A percentile compares a stretch with the other conserved stretches of the same genome.
Evolutionary conservation across 2,113 vertebrate species (phyloP).

Genomic region (Pelecanus crispus): DNA sequence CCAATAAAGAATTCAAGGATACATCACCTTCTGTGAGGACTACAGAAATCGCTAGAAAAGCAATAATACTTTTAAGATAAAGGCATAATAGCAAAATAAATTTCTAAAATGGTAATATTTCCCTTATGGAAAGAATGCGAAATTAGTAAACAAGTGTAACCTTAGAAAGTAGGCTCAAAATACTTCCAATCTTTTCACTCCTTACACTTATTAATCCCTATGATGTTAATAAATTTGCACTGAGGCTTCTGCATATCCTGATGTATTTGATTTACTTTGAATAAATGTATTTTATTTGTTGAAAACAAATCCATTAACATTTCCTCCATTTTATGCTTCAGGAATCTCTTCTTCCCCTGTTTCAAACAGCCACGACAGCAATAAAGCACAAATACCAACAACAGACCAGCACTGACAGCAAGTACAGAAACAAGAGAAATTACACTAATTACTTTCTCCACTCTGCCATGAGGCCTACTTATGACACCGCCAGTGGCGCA

Average conservation of each 20-base stretch:
- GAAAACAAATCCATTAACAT: neutral
- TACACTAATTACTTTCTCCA: neutral
- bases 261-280: neutral
- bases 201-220: neutral
- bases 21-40: neutral
- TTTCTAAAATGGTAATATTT: neutral
- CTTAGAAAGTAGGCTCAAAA: neutral
- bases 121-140: neutral
- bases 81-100: neutral
- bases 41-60: neutral
- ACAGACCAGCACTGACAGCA: neutral
- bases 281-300: neutral
- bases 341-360: neutral
- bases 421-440: neutral
- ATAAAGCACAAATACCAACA: neutral
- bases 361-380: neutral
- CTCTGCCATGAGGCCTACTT: neutral
- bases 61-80: conserved; percentile 29
- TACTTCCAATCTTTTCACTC: neutral
- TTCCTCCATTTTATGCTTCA: neutral
- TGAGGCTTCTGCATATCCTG: neutral
- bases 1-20: neutral
- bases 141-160: neutral
- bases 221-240: neutral
- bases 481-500: neutral